phyloP scores from a whole-genome alignment of 2,113 vertebrate genomes.

The Chunga burmeisteri region DNA sequence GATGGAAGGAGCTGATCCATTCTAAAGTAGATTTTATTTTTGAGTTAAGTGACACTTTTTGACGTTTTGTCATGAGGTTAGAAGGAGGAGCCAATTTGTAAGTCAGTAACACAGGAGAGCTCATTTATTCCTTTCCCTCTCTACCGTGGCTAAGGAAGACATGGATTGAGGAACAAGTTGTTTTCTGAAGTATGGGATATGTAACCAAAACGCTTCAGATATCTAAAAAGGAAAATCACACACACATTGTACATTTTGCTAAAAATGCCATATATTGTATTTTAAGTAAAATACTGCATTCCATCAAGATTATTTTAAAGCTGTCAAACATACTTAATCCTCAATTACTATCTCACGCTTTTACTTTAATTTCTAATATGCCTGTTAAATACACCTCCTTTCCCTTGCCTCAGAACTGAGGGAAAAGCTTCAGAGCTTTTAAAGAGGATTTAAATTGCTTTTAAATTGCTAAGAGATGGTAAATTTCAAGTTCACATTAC shows the following conservation, averaged over 20 bases:
- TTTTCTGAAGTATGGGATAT: background rate
- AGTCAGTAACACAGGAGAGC: background rate
- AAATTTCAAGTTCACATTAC: background rate
- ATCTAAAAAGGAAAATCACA: background rate
- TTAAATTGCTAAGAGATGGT: background rate
- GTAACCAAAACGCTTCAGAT: background rate
- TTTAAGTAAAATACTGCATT: background rate
- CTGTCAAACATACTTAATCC: constrained; percentile 7
- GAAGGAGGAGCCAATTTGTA: background rate
- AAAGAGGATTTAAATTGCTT: background rate
- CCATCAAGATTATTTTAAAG: background rate
- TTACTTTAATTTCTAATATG: background rate
- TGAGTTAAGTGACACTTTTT: background rate
- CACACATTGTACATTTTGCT: background rate
- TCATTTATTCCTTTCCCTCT: background rate
- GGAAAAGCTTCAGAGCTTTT: background rate
- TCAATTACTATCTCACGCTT: background rate
- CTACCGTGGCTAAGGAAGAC: background rate
- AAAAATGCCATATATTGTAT: background rate
- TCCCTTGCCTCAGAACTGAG: background rate
- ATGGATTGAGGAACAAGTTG: background rate
- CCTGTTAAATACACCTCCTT: background rate
- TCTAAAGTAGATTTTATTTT: background rate
- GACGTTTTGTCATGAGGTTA: background rate
- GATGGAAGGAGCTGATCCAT: background rate